Percentiles rank a stretch among this genome's conserved stretches.
phyloP scores from a whole-genome alignment of 2,888 invertebrate species.

The Hoplodrina ambigua region DNA sequence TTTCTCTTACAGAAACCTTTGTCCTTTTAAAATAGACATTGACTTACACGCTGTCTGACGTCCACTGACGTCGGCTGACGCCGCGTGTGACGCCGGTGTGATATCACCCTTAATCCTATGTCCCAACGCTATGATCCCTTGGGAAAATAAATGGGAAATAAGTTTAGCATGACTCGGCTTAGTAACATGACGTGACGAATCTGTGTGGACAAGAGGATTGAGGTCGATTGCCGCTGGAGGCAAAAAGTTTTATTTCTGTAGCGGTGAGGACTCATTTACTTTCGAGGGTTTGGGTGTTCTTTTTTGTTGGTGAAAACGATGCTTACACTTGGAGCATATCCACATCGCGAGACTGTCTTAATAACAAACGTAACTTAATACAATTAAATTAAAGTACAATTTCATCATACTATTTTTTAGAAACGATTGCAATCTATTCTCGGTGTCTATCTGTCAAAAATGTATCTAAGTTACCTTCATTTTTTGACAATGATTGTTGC shows the following conservation, averaged over 20 bases:
- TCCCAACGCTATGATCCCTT: constrained; percentile 47
- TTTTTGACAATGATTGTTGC: no score
- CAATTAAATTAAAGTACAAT: no score
- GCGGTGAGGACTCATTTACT: constrained; percentile 23
- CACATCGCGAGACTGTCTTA: not conserved
- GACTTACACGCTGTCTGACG: constrained; percentile 49
- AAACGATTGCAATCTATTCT: no score
- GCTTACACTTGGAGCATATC: not conserved
- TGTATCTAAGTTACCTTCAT: no score
- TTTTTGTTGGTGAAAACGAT: constrained; percentile 14
- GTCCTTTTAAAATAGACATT: constrained; percentile 59
- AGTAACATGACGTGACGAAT: constrained; percentile 49
- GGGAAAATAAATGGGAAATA: constrained; percentile 57
- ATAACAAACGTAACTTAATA: not conserved
- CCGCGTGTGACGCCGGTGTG: constrained; percentile 39
- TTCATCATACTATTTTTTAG: no score
- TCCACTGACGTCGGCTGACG: constrained; percentile 35
- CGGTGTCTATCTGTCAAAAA: no score
- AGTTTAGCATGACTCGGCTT: constrained; percentile 49
- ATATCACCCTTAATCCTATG: constrained; percentile 47
- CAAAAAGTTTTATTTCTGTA: constrained; percentile 38
- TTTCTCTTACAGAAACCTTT: constrained; percentile 46
- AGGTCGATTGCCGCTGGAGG: constrained; percentile 28
- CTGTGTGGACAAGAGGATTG: constrained; percentile 37
- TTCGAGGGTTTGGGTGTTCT: constrained; percentile 5